Conservation (phyloP, 92 coral and sea anemone genomes). For the Epizoanthus ramosus region DNA sequence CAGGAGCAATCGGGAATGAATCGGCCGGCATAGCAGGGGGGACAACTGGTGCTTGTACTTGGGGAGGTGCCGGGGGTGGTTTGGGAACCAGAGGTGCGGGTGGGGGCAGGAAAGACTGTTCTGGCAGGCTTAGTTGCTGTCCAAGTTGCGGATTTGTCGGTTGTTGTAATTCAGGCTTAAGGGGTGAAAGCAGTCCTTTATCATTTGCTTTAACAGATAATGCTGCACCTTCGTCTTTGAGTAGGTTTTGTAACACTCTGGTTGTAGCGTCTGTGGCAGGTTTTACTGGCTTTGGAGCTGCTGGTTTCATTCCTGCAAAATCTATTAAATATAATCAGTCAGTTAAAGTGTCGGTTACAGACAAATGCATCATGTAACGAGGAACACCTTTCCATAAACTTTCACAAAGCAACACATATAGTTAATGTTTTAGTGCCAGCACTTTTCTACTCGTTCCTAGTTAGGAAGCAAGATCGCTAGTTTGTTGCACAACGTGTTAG, state of each 20-base stretch:
- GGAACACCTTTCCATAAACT: too few relatives aligned
- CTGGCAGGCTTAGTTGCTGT: conserved; percentile 3
- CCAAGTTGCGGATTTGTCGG: conserved; percentile 19
- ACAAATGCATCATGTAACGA: too few relatives aligned
- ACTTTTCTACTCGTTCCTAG: too few relatives aligned
- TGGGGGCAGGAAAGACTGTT: not conserved
- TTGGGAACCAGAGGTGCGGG: conserved; percentile 3
- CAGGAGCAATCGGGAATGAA: not conserved
- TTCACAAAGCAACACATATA: too few relatives aligned
- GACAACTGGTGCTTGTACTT: not conserved
- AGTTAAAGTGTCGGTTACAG: too few relatives aligned
- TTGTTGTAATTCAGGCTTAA: not conserved
- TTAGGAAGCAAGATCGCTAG: too few relatives aligned
- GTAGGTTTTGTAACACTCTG: conserved; percentile 15
- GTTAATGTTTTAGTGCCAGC: too few relatives aligned
- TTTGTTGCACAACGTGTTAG: too few relatives aligned
- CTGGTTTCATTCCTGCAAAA: not conserved
- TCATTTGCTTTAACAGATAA: not conserved
- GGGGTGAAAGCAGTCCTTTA: not conserved
- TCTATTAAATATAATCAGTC: not conserved
- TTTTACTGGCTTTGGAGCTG: not conserved
- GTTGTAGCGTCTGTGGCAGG: conserved; percentile 18
- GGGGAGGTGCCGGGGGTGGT: conserved; percentile 1
- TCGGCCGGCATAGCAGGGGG: not conserved
- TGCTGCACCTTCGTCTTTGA: conserved; percentile 37